phyloP scores from a whole-genome alignment of 2,888 invertebrate genomes.

The Apotomis betuletana region DNA sequence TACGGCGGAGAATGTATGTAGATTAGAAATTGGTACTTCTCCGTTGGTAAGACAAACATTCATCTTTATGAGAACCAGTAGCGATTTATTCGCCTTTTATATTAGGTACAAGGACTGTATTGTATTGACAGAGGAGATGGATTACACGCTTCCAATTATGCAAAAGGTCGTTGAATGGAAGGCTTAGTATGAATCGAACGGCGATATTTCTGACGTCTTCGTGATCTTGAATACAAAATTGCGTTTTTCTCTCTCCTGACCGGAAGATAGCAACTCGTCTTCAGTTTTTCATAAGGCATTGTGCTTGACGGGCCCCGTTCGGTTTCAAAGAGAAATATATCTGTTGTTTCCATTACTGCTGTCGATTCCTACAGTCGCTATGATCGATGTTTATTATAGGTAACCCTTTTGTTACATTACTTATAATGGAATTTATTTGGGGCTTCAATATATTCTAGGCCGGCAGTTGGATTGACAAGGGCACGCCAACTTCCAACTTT shows the following conservation, averaged over 20 bases:
- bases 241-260: conserved; percentile 45
- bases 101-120: conserved; percentile 47
- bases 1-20: conserved; percentile 34
- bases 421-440: conserved; percentile 18
- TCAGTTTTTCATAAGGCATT: conserved; percentile 45
- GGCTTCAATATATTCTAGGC: conserved; percentile 32
- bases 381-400: conserved; percentile 44
- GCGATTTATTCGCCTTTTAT: conserved; percentile 48
- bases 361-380: conserved; percentile 46
- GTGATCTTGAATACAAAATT: conserved; percentile 53
- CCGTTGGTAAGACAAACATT: conserved; percentile 41
- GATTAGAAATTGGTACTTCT: conserved; percentile 40
- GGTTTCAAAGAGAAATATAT: conserved; percentile 46
- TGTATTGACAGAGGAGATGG: conserved; percentile 49
- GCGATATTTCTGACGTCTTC: conserved; percentile 46
- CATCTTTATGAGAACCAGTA: conserved; percentile 49
- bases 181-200: conserved; percentile 45
- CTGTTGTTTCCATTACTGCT: conserved; percentile 45
- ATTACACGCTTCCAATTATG: conserved; percentile 53
- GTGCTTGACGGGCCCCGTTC: conserved; percentile 47
- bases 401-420: conserved; percentile 38
- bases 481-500: conserved; percentile 26
- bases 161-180: conserved; percentile 45
- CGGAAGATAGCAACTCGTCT: conserved; percentile 45
- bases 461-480: conserved; percentile 18